These are phyloP conservation scores for Pomacea maculata DNA, from an alignment of 1,140 invertebrate species.

Conservation along the genomic window DNA sequence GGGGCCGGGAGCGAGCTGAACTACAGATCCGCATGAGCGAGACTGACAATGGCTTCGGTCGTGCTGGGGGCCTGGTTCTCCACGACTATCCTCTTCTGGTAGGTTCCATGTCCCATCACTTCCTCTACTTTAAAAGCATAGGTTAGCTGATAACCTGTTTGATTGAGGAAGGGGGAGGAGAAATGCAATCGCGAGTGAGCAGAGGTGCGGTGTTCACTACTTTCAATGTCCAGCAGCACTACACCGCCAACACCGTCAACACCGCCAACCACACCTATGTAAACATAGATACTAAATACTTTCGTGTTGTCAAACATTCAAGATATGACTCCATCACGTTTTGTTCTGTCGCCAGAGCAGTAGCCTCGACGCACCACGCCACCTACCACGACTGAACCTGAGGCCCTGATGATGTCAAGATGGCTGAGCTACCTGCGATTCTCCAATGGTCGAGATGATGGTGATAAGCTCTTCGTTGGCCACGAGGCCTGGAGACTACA, in stretches of 20 bases:
- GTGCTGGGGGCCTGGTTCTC: slow-evolving; percentile 56
- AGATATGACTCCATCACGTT: neutral
- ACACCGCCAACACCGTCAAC: too few relatives aligned
- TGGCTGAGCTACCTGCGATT: too few relatives aligned
- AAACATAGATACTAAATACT: too few relatives aligned
- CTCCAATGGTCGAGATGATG: too few relatives aligned
- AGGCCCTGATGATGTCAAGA: neutral
- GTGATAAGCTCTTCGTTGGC: too few relatives aligned
- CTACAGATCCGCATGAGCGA: slow-evolving; percentile 56
- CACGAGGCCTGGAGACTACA: too few relatives aligned
- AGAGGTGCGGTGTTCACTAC: too few relatives aligned
- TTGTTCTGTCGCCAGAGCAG: neutral
- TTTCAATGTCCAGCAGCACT: too few relatives aligned
- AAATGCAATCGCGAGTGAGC: too few relatives aligned
- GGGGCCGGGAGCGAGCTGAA: slow-evolving; percentile 60
- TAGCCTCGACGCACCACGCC: neutral
- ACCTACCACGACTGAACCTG: neutral
- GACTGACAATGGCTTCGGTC: slow-evolving; percentile 57
- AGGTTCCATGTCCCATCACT: neutral
- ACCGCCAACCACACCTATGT: too few relatives aligned
- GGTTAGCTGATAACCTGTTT: neutral
- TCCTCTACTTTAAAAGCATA: neutral
- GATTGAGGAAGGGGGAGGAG: neutral
- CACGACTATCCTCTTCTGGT: slow-evolving; percentile 37
- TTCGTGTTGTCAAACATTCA: too few relatives aligned